phyloP scores from a whole-genome alignment of 2,797 vertebrate species.

The Adelosebastes latens region DNA sequence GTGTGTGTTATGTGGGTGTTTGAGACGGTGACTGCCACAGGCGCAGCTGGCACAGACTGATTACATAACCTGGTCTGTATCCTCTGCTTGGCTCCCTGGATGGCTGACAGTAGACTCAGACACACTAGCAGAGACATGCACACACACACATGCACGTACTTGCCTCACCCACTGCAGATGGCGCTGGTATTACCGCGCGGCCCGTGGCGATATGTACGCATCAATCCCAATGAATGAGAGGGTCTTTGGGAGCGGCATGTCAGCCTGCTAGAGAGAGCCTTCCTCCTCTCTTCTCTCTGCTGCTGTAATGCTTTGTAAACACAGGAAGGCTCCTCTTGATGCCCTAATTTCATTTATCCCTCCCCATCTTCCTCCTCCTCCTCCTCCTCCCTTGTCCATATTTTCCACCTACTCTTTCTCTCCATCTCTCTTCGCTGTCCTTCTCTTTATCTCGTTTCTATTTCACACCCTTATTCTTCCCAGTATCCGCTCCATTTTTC shows the following conservation, averaged over 20 bases:
- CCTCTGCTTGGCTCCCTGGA: constrained; percentile 65
- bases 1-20: constrained; percentile 39
- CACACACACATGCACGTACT: constrained; percentile 28
- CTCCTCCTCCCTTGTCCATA: constrained; percentile 29
- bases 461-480: neutral
- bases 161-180: constrained; percentile 61
- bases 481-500: neutral
- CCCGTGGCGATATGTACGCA: constrained; percentile 17
- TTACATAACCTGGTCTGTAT: constrained; percentile 80
- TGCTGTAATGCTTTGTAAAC: constrained; percentile 52
- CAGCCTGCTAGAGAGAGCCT: neutral
- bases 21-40: constrained; percentile 69
- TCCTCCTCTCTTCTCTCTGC: constrained; percentile 14
- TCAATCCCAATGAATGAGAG: constrained; percentile 38
- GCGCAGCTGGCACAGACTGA: constrained; percentile 79
- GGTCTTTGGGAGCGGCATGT: constrained; percentile 15
- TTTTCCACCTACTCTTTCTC: constrained; percentile 53
- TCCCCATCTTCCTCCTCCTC: constrained; percentile 20
- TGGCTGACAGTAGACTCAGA: constrained; percentile 68
- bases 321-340: constrained; percentile 50
- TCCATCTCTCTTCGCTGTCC: constrained; percentile 15
- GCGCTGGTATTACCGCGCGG: constrained; percentile 20
- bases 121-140: constrained; percentile 30
- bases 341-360: constrained; percentile 58
- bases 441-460: constrained; percentile 11